These are phyloP conservation scores for Myripristis jacobus DNA, from an alignment of 2,797 vertebrate species.

Conservation along the genomic window DNA sequence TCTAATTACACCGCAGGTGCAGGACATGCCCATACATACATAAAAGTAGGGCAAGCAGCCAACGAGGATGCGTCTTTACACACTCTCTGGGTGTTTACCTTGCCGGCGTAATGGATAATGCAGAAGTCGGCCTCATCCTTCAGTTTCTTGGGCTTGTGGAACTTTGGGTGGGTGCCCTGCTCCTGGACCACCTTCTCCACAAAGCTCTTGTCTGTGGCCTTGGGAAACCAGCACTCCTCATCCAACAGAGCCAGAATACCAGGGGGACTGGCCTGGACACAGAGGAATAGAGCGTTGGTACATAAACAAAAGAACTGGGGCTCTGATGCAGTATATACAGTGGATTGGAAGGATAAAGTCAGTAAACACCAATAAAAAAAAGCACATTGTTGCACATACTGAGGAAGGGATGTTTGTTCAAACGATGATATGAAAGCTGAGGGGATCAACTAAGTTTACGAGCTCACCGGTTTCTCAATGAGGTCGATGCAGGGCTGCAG, in stretches of 20 bases:
- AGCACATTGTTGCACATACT: background rate
- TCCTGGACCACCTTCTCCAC: conserved; percentile 97
- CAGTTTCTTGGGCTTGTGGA: conserved; percentile 95
- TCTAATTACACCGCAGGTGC: too few relatives aligned
- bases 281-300: background rate
- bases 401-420: background rate
- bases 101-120: conserved; percentile 97
- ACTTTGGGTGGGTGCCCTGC: conserved; percentile 96
- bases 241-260: conserved; percentile 95
- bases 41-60: background rate
- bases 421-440: background rate
- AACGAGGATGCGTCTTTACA: background rate
- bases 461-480: conserved; percentile 95
- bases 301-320: background rate
- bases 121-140: conserved; percentile 98
- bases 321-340: background rate
- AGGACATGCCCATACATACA: background rate
- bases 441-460: background rate
- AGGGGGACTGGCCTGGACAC: conserved; percentile 91
- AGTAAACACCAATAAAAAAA: background rate
- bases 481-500: conserved; percentile 98
- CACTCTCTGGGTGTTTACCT: conserved; percentile 80
- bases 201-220: conserved; percentile 98
- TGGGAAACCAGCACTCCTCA: conserved; percentile 99
- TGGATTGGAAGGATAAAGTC: background rate